These are phyloP conservation scores for Muntiacus muntjak DNA, from an alignment of 2,113 vertebrate genomes.

Conservation along the genomic window DNA sequence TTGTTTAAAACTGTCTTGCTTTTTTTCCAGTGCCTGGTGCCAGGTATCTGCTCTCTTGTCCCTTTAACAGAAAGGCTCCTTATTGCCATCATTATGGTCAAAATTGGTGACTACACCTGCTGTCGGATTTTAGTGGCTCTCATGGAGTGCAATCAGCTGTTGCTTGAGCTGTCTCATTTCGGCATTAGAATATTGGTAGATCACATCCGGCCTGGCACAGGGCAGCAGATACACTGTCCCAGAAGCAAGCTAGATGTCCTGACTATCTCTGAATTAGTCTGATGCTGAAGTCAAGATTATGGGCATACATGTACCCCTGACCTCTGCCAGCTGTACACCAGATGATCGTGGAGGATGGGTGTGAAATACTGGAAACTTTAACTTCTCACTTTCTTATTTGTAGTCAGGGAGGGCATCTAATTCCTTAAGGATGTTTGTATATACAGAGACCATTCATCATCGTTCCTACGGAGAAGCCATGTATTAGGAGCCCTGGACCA, in stretches of 20 bases:
- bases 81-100: constrained; percentile 58
- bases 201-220: constrained; percentile 2
- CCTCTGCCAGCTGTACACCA: neutral
- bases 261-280: neutral
- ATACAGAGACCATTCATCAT: neutral
- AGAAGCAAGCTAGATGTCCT: neutral
- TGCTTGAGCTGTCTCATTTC: constrained; percentile 61
- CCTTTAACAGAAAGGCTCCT: constrained; percentile 62
- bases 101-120: constrained; percentile 60
- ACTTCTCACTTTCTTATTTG: neutral
- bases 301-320: neutral
- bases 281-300: neutral
- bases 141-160: constrained; percentile 71
- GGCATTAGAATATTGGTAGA: constrained; percentile 29
- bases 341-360: neutral
- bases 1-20: constrained; percentile 66
- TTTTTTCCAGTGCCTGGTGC: constrained; percentile 50
- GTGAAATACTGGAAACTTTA: neutral
- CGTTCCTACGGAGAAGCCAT: neutral
- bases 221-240: neutral
- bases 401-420: neutral
- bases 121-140: constrained; percentile 66
- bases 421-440: neutral
- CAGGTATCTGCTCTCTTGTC: constrained; percentile 65
- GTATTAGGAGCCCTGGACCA: neutral